A percentile compares a stretch with the other conserved stretches of the same genome.
Conservation (phyloP, 1,140 invertebrate species). For the Drosophila mayri region DNA sequence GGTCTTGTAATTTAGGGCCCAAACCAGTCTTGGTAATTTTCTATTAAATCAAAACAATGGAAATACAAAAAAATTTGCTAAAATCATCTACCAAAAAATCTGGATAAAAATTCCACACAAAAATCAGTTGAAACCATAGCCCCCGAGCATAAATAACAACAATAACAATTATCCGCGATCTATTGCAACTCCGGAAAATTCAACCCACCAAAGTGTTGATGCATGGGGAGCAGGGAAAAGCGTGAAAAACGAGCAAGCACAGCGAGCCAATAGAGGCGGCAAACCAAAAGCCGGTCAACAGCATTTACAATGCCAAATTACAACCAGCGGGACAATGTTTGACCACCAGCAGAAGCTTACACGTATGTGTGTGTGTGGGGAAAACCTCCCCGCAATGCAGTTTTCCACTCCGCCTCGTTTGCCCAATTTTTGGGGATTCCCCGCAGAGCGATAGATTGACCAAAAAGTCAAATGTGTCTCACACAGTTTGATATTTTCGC, state of each 20-base stretch:
- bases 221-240: background rate
- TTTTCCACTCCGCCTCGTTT: slow-evolving; percentile 2
- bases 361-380: background rate
- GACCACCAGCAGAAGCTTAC: slow-evolving; percentile 14
- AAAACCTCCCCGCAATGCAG: slow-evolving; percentile 27
- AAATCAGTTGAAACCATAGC: slow-evolving; percentile 1
- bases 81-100: slow-evolving; percentile 12
- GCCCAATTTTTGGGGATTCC: background rate
- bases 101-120: background rate
- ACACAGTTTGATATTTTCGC: slow-evolving; percentile 32
- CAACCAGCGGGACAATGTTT: slow-evolving; percentile 43
- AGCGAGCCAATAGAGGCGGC: slow-evolving; percentile 24
- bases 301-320: slow-evolving; percentile 53
- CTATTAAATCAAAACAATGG: background rate
- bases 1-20: background rate
- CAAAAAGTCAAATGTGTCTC: slow-evolving; percentile 43
- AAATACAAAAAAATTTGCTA: background rate
- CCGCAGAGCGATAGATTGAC: slow-evolving; percentile 36
- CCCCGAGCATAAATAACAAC: slow-evolving; percentile 66
- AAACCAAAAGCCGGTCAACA: slow-evolving; percentile 38
- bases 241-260: background rate
- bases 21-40: background rate
- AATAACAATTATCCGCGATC: slow-evolving; percentile 64
- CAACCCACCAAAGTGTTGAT: slow-evolving; percentile 17
- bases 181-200: slow-evolving; percentile 27